These are phyloP conservation scores for Scomber scombrus DNA, from an alignment of 2,113 vertebrate genomes.

Conservation along the genomic window DNA sequence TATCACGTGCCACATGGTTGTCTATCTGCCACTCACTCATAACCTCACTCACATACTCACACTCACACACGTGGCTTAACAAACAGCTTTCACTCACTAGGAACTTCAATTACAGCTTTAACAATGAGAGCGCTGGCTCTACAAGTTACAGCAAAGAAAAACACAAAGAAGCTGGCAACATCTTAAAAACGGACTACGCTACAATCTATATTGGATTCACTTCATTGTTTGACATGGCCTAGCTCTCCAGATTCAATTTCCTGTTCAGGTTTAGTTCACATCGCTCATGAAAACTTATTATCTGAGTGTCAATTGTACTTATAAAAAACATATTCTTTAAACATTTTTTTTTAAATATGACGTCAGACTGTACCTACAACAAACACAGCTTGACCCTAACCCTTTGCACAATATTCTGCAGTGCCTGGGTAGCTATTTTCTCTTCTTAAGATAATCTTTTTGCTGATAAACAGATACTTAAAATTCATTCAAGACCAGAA, in stretches of 20 bases:
- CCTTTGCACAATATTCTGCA: neutral
- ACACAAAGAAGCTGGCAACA: slow-evolving; percentile 24
- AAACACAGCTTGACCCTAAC: neutral
- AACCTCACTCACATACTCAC: neutral
- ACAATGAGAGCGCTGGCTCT: slow-evolving; percentile 32
- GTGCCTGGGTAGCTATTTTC: neutral
- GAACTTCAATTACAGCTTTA: slow-evolving; percentile 54
- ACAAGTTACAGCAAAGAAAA: slow-evolving; percentile 39
- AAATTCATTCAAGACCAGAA: neutral
- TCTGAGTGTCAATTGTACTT: neutral
- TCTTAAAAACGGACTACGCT: slow-evolving; percentile 3
- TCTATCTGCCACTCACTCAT: neutral
- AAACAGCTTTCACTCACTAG: slow-evolving; percentile 21
- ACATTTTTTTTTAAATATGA: neutral
- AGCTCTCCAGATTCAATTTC: slow-evolving; percentile 30
- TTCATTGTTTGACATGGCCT: slow-evolving; percentile 9
- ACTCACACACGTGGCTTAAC: slow-evolving; percentile 18
- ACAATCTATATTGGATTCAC: slow-evolving; percentile 44
- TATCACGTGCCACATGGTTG: slow-evolving; percentile 7
- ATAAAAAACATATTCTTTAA: neutral
- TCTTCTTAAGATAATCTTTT: neutral
- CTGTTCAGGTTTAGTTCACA: slow-evolving; percentile 3
- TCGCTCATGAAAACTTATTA: slow-evolving; percentile 7
- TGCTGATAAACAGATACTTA: neutral
- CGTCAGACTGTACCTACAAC: neutral